Percentiles rank a stretch among this genome's conserved stretches.
These are phyloP conservation scores for Aphodius granarius DNA, from an alignment of 2,888 invertebrate species.

Conservation along the genomic window DNA sequence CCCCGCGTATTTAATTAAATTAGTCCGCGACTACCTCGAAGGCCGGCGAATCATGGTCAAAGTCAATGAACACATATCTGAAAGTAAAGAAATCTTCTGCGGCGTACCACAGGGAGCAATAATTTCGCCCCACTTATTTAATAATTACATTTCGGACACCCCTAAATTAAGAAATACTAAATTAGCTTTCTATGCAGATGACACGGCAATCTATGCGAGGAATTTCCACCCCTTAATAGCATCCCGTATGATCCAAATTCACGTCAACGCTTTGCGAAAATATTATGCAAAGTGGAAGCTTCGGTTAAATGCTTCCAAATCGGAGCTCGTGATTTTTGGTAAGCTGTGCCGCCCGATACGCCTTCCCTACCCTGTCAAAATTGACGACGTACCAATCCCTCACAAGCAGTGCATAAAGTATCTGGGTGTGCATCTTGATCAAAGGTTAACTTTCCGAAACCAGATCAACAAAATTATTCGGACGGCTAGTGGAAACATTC, in stretches of 20 bases:
- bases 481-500: too few relatives aligned
- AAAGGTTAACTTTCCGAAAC: background rate
- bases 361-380: background rate
- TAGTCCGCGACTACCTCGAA: slow-evolving; percentile 35
- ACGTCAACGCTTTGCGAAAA: background rate
- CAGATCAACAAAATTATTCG: background rate
- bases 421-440: background rate
- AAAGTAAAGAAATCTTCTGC: background rate
- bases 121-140: background rate
- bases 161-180: background rate
- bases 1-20: slow-evolving; percentile 32
- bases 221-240: background rate
- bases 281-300: background rate
- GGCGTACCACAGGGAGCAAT: background rate
- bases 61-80: slow-evolving; percentile 22
- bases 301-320: background rate
- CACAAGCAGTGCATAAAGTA: background rate
- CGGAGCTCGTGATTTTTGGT: background rate
- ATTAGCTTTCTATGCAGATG: background rate
- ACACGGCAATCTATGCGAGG: background rate
- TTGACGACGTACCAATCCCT: background rate
- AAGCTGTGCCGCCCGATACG: background rate
- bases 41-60: slow-evolving; percentile 33
- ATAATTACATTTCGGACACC: background rate
- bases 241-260: background rate